phyloP scores from a whole-genome alignment of 2,113 vertebrate genomes.

The Oryzias melastigma region DNA sequence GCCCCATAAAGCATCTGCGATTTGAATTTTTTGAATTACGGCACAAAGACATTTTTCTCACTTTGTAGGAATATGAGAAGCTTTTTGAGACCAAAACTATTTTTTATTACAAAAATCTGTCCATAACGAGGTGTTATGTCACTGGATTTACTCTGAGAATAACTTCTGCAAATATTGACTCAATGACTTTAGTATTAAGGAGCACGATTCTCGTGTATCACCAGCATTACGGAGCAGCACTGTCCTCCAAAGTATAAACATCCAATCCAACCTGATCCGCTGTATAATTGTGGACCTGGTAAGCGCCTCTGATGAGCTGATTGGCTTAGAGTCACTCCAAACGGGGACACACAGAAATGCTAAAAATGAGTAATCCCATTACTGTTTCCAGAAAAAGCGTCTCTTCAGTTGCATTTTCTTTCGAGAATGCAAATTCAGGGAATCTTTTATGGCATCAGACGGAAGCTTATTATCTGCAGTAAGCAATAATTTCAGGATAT shows the following conservation, averaged over 20 bases:
- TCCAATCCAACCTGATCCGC: constrained; percentile 25
- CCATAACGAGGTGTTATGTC: constrained; percentile 1
- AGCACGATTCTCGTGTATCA: constrained; percentile 18
- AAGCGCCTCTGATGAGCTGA: constrained; percentile 48
- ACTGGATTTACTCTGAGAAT: constrained; percentile 6
- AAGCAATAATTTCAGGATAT: constrained; percentile 16
- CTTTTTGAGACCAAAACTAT: constrained; percentile 17
- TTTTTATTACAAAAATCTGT: constrained; percentile 11
- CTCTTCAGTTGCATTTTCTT: constrained; percentile 33
- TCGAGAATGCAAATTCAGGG: constrained; percentile 22
- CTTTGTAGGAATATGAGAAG: constrained; percentile 16
- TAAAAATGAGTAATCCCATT: constrained; percentile 18
- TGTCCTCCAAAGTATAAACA: constrained; percentile 35
- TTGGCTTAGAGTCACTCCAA: constrained; percentile 44
- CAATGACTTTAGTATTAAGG: constrained; percentile 10
- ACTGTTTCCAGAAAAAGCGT: constrained; percentile 11
- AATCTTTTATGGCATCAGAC: constrained; percentile 19
- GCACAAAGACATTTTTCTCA: constrained; percentile 11
- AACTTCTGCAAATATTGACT: constrained; percentile 16
- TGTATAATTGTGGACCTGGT: constrained; percentile 55
- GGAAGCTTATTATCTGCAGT: constrained; percentile 22
- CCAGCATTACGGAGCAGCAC: constrained; percentile 7
- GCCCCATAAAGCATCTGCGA: constrained; percentile 3
- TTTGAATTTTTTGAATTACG: constrained; percentile 23
- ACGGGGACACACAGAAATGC: constrained; percentile 18